Evolutionary conservation across 2,113 vertebrate genomes (phyloP).

Genomic region (Cottus gobio): DNA sequence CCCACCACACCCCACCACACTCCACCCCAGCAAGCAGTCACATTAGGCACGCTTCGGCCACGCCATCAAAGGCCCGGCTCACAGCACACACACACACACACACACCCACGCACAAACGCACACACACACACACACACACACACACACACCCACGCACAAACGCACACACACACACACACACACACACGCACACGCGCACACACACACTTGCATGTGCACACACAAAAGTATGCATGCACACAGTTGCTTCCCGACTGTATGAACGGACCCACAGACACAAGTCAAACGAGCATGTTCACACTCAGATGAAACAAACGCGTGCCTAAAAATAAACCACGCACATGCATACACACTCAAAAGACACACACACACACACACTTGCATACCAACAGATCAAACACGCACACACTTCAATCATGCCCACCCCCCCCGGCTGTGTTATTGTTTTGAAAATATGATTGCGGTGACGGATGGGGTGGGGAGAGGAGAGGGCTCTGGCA

Average conservation of each 20-base stretch:
- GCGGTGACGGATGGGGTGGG: conserved; percentile 87
- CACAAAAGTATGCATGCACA: conserved; percentile 44
- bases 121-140: conserved; percentile 38
- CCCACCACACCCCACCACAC: conserved; percentile 12
- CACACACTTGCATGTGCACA: conserved; percentile 42
- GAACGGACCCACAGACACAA: conserved; percentile 48
- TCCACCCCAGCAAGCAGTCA: conserved; percentile 74
- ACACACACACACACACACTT: conserved; percentile 39
- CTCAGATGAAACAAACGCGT: conserved; percentile 66
- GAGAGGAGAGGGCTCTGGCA: conserved; percentile 78
- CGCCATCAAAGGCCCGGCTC: conserved; percentile 85
- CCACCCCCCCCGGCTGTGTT: conserved; percentile 72
- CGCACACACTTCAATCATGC: conserved; percentile 73
- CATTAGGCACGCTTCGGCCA: conserved; percentile 86
- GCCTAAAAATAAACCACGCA: conserved; percentile 70
- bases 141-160: conserved; percentile 41
- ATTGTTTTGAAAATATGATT: conserved; percentile 85
- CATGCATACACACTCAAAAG: conserved; percentile 33
- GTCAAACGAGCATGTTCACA: conserved; percentile 73
- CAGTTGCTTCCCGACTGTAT: conserved; percentile 49
- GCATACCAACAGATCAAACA: conserved; percentile 74
- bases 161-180: conserved; percentile 42
- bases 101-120: conserved; percentile 43
- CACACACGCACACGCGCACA: conserved; percentile 38
- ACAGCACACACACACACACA: conserved; percentile 38